phyloP scores from a whole-genome alignment of 2,113 vertebrate species.

The Columba livia region DNA sequence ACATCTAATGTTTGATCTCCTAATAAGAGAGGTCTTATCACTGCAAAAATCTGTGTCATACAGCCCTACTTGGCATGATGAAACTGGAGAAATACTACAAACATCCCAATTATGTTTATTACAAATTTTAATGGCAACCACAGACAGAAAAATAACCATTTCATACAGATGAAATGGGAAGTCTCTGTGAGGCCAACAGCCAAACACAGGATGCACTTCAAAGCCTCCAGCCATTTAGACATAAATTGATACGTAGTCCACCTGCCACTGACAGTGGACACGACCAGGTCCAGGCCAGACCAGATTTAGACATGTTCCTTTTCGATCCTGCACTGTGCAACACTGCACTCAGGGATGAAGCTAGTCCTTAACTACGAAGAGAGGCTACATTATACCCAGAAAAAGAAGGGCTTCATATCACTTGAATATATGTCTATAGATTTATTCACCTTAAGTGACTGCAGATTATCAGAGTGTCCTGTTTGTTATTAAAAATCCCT shows the following conservation, averaged over 20 bases:
- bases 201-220: neutral
- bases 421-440: neutral
- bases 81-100: neutral
- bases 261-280: neutral
- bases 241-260: neutral
- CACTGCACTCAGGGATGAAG: neutral
- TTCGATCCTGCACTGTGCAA: neutral
- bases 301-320: neutral
- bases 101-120: neutral
- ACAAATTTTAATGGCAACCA: neutral
- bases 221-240: neutral
- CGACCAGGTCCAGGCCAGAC: neutral
- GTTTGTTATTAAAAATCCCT: neutral
- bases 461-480: neutral
- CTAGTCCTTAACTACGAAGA: neutral
- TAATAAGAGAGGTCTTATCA: neutral
- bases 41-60: neutral
- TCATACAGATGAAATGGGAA: neutral
- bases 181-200: neutral
- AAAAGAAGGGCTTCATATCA: neutral
- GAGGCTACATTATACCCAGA: neutral
- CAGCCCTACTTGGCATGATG: neutral
- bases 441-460: neutral
- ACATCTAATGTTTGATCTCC: neutral
- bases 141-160: neutral